These are phyloP conservation scores for Coilia nasus DNA, from an alignment of 2,797 vertebrate genomes.

Conservation along the genomic window DNA sequence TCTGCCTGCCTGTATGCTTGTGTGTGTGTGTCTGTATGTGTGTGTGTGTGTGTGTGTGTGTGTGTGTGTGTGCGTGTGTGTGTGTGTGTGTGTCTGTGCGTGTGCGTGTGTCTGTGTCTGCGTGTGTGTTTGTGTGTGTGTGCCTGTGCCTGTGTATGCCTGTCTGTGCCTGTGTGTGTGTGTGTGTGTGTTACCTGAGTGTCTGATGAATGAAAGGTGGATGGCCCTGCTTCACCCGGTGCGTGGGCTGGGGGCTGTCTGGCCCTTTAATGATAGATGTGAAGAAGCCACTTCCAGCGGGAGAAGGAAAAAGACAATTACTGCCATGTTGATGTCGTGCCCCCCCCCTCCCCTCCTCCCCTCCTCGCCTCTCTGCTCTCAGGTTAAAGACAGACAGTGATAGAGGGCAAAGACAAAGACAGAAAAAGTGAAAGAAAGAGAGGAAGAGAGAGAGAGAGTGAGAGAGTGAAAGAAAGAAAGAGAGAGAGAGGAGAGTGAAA, in stretches of 20 bases:
- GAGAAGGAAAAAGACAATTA: slow-evolving; percentile 73
- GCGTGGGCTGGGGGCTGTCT: slow-evolving; percentile 58
- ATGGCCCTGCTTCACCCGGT: neutral
- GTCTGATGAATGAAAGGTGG: slow-evolving; percentile 24
- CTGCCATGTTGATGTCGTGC: slow-evolving; percentile 64
- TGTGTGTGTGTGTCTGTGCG: neutral
- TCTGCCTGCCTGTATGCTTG: neutral
- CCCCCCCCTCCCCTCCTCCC: slow-evolving; percentile 42
- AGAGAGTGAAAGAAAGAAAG: too few species aligned
- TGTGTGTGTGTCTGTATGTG: neutral
- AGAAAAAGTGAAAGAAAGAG: slow-evolving; percentile 45
- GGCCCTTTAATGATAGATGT: slow-evolving; percentile 63
- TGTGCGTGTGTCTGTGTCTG: neutral
- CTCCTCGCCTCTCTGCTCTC: neutral
- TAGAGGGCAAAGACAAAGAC: slow-evolving; percentile 46
- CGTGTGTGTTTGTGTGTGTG: neutral
- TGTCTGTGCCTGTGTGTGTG: slow-evolving; percentile 5
- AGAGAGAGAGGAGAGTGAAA: neutral
- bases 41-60: neutral
- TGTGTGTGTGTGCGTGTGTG: neutral
- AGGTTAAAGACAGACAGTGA: slow-evolving; percentile 38
- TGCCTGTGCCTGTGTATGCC: neutral
- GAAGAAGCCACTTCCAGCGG: slow-evolving; percentile 55
- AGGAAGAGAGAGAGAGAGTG: too few species aligned
- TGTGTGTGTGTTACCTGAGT: neutral